These are phyloP conservation scores for Pipistrellus pygmaeus DNA, from an alignment of 2,797 vertebrate genomes.

Conservation along the genomic window DNA sequence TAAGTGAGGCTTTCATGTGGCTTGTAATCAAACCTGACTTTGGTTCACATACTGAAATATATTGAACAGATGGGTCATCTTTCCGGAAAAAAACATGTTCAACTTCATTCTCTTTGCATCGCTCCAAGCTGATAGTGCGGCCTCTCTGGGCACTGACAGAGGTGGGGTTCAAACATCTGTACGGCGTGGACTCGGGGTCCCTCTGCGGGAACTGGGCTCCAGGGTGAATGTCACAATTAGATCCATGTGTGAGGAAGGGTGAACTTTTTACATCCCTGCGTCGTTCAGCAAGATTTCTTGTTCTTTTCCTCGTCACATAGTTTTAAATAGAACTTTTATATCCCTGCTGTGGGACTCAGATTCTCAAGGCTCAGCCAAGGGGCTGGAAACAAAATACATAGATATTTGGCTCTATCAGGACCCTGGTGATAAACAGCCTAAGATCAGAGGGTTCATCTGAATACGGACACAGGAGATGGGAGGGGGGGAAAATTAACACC, in stretches of 20 bases:
- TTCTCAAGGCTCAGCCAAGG: constrained; percentile 67
- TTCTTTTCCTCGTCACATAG: neutral
- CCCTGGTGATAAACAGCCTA: constrained; percentile 47
- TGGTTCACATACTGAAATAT: constrained; percentile 2
- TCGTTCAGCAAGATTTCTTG: constrained; percentile 51
- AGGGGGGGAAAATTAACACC: neutral
- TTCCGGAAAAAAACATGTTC: constrained; percentile 2
- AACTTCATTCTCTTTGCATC: constrained; percentile 63
- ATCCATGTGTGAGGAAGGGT: constrained; percentile 76
- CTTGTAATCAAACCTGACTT: constrained; percentile 42
- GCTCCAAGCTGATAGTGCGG: constrained; percentile 27
- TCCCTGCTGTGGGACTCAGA: constrained; percentile 57
- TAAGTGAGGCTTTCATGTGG: neutral
- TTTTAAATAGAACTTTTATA: constrained; percentile 75
- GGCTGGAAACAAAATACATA: constrained; percentile 71
- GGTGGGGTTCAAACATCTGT: constrained; percentile 51
- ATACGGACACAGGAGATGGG: constrained; percentile 31
- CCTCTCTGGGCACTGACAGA: constrained; percentile 54
- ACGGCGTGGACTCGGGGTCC: neutral
- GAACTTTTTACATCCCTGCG: constrained; percentile 17
- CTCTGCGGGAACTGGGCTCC: neutral
- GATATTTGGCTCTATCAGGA: constrained; percentile 34
- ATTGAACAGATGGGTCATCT: constrained; percentile 68
- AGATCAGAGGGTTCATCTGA: constrained; percentile 67
- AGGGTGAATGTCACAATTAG: constrained; percentile 49